A percentile compares a stretch with the other conserved stretches of the same genome.
Conservation (phyloP, 2,797 vertebrate genomes). For the Eospalax fontanierii region DNA sequence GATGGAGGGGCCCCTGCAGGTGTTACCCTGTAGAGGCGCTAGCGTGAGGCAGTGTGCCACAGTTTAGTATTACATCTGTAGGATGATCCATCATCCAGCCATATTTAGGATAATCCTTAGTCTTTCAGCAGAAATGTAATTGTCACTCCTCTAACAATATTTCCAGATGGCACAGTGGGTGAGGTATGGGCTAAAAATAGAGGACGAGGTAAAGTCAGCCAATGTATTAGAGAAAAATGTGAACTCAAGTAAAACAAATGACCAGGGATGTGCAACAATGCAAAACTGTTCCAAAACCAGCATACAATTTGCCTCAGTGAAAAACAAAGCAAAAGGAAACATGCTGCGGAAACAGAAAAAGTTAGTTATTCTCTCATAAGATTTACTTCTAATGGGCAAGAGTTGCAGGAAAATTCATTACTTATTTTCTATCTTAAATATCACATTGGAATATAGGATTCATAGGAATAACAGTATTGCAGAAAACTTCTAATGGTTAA, state of each 20-base stretch:
- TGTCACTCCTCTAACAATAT: constrained; percentile 81
- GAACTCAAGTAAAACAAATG: neutral
- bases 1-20: constrained; percentile 74
- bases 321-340: neutral
- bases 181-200: constrained; percentile 59
- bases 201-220: neutral
- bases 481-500: neutral
- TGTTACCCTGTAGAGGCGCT: constrained; percentile 24
- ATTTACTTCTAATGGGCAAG: neutral
- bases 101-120: constrained; percentile 75
- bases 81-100: constrained; percentile 78
- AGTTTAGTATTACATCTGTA: constrained; percentile 80
- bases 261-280: neutral
- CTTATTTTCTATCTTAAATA: neutral
- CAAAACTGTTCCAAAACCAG: neutral
- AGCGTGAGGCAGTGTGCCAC: constrained; percentile 73
- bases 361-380: neutral
- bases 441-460: rapidly evolving
- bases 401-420: neutral
- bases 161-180: constrained; percentile 82
- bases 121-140: constrained; percentile 82
- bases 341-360: neutral
- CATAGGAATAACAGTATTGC: neutral
- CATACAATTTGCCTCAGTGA: neutral
- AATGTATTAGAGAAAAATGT: neutral